Evolutionary conservation across 1,140 invertebrate species (phyloP).

Genomic region (Uloborus diversus): DNA sequence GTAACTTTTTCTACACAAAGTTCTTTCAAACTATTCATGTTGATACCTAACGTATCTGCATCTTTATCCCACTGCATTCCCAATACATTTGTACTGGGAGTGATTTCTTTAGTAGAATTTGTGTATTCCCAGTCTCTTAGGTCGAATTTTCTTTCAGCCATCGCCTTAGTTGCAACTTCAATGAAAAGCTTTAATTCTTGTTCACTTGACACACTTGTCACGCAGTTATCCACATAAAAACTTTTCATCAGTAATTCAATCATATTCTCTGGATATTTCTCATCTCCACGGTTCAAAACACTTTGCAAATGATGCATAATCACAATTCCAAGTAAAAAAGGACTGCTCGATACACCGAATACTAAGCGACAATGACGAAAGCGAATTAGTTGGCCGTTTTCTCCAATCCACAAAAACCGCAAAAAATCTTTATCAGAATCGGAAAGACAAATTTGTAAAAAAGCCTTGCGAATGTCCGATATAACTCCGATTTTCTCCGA

Average conservation of each 20-base stretch:
- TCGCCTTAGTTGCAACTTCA: slow-evolving; percentile 21
- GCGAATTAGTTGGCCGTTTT: background rate
- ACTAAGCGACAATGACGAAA: slow-evolving; percentile 1
- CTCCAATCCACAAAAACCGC: slow-evolving; percentile 20
- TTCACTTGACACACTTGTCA: slow-evolving; percentile 6
- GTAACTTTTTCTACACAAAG: background rate
- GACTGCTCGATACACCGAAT: slow-evolving; percentile 27
- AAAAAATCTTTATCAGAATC: slow-evolving; percentile 7
- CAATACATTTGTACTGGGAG: slow-evolving; percentile 18
- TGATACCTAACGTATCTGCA: background rate
- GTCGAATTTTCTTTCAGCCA: slow-evolving; percentile 16
- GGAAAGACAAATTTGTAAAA: slow-evolving; percentile 29
- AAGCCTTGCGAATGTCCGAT: slow-evolving; percentile 53
- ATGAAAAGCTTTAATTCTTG: slow-evolving; percentile 19
- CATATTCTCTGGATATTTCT: slow-evolving; percentile 23
- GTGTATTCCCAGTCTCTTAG: slow-evolving; percentile 30
- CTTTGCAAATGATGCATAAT: slow-evolving; percentile 16
- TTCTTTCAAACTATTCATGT: background rate
- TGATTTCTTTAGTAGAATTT: background rate
- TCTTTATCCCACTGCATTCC: slow-evolving; percentile 4
- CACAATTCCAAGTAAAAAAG: slow-evolving; percentile 15
- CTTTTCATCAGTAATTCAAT: background rate
- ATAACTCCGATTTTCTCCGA: slow-evolving; percentile 27
- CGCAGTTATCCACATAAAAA: slow-evolving; percentile 12
- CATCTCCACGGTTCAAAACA: background rate